Evolutionary conservation across 2,113 vertebrate genomes (phyloP), one percentile per base, ranked within the genome.

Genomic region (Dissostichus mawsoni): DNA sequence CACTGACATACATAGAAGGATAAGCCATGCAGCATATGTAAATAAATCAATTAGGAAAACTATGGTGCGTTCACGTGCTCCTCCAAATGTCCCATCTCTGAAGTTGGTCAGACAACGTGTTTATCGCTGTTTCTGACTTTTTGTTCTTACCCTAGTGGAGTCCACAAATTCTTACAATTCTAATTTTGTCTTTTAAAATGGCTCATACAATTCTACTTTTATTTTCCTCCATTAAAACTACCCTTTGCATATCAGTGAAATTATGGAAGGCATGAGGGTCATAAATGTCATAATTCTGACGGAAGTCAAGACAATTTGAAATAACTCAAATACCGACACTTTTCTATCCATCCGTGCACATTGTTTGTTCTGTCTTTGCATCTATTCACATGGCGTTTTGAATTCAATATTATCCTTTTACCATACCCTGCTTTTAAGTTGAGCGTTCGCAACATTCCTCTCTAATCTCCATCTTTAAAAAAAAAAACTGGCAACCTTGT

Each of bases 401-500:
- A 78, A 79, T 81, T 55, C 80, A 66, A 14, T 16, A 64, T 80
- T 36, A 70, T 84, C 74, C 51, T 78, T 81, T 90, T 41, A 80
- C 73, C 44, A 41, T 55, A 57, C 66, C 41, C 62, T 36, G 73
- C 82, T 50, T 90, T 84, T 80, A 53, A 85, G 70, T 59, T 17
- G 68, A 86, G 74, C 71, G 81, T 84, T 89, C 80, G 71, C 82
- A 80, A 56, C 81, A 79, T 87, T 79, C 69, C 80, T 71, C 69
- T 91, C 71, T 87, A 90, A 90, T 92, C 86, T 88, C 75, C 47
- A 73, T 74, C 76, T 90, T 74, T 51, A 83, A 78, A 56, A 81
- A 74, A 63, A 81, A 81, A 75, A 82, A 76, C 67, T 69, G 76
- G 73, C 91, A 90, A 85, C 92, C 91, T 93, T 91, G 92, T 89